Evolutionary conservation across 2,113 vertebrate species (phyloP), one percentile per base, ranked within the genome.

Genomic region (Limnothrissa miodon): DNA sequence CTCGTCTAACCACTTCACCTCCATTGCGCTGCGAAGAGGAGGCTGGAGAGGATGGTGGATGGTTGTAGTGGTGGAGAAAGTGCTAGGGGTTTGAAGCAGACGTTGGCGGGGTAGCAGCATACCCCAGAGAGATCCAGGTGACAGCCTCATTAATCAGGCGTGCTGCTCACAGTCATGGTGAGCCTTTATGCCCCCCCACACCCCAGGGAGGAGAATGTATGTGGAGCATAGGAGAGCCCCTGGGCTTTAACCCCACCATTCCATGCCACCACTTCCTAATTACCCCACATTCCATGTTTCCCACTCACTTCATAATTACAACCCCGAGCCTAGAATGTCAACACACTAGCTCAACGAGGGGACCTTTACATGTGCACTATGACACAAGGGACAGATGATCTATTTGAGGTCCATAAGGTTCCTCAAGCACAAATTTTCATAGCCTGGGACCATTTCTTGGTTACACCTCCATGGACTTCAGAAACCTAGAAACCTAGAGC

Each of bases 241-340:
- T 33, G 59, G 25, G 59, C 7, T 25, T 66, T 11, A 66, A 66
- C 59, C 59, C 25, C 59, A 8, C 25, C 59, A 66, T 11, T 11
- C 7, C 25, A 25, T 11, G n/a, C 9, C 59, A 66, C 59, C 1
- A 8, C n/a, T n/a, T n/a, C n/a, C n/a, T n/a, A n/a, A n/a, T n/a
- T n/a, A n/a, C n/a, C n/a, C n/a, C n/a, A n/a, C n/a, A n/a, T n/a
- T n/a, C n/a, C n/a, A n/a, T 25, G 59, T 11, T 66, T 25, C n/a
- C 59, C 25, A 66, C 59, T 66, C 9, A 25, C 59, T 66, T 66
- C 59, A 66, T 66, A 66, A 66, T 66, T 66, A 66, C 59, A 29
- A 66, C 59, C 59, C 9, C 59, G 1, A 66, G 59, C 25, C n/a
- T n/a, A n/a, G n/a, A n/a, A 66, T 11, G 59, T 66, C 33, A 66